Evolutionary conservation across 2,888 invertebrate species (phyloP).

Genomic region (Hirtodrosophila cameraria): DNA sequence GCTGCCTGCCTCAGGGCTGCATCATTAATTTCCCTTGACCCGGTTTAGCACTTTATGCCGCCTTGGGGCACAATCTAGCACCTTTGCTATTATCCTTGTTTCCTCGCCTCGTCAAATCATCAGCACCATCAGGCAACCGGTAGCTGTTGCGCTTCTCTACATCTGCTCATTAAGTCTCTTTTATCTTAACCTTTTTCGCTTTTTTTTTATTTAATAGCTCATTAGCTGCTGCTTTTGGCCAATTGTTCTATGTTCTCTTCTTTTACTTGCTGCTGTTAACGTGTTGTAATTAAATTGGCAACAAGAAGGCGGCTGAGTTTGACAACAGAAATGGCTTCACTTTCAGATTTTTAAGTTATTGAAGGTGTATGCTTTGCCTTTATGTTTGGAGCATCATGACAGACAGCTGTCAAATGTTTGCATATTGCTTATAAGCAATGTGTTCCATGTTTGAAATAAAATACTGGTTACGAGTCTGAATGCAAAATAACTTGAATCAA

Average conservation of each 20-base stretch:
- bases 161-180: slow-evolving; percentile 47
- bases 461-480: too few relatives aligned
- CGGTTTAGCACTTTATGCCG: slow-evolving; percentile 37
- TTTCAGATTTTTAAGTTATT: too few relatives aligned
- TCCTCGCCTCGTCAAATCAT: slow-evolving; percentile 30
- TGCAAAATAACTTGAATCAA: too few relatives aligned
- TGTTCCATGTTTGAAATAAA: neutral
- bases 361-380: slow-evolving; percentile 11
- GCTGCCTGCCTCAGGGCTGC: slow-evolving; percentile 29
- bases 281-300: slow-evolving; percentile 33
- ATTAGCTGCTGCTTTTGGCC: slow-evolving; percentile 42
- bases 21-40: slow-evolving; percentile 68
- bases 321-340: slow-evolving; percentile 47
- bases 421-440: slow-evolving; percentile 19
- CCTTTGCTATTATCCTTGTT: slow-evolving; percentile 32
- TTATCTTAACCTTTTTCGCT: slow-evolving; percentile 22
- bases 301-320: too few relatives aligned
- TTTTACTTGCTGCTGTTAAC: slow-evolving; percentile 28
- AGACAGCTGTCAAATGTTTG: neutral
- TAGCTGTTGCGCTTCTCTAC: slow-evolving; percentile 40
- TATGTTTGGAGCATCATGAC: neutral
- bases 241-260: slow-evolving; percentile 14
- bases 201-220: slow-evolving; percentile 50
- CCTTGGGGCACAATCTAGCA: slow-evolving; percentile 42
- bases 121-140: slow-evolving; percentile 22